Percentiles rank a stretch among this genome's conserved stretches.
phyloP scores from a whole-genome alignment of 2,797 vertebrate species.

The Myiothlypis coronata region DNA sequence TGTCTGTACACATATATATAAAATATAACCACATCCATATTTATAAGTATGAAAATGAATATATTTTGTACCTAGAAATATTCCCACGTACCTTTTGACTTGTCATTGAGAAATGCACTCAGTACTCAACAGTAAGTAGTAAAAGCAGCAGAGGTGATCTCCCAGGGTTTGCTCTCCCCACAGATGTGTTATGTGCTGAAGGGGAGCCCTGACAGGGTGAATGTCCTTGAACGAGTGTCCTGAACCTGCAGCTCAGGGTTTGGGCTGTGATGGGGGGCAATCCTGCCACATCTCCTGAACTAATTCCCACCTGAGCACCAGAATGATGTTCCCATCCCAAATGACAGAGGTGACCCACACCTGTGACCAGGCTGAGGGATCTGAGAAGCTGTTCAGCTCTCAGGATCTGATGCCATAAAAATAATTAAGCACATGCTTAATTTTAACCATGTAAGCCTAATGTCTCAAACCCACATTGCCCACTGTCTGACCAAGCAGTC shows the following conservation, averaged over 20 bases:
- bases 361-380: background rate
- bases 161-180: background rate
- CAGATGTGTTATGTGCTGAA: background rate
- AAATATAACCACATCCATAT: conserved; percentile 65
- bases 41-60: conserved; percentile 65
- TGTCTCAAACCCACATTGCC: background rate
- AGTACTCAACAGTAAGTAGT: background rate
- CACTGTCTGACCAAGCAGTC: background rate
- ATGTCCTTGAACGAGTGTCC: background rate
- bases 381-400: background rate
- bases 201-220: background rate
- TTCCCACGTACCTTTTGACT: conserved; percentile 21
- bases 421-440: background rate
- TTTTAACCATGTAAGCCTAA: background rate
- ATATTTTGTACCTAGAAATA: conserved; percentile 53
- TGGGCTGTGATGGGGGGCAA: background rate
- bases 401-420: background rate
- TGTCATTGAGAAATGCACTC: conserved; percentile 44
- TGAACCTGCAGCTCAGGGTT: background rate
- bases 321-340: background rate
- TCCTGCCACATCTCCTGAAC: background rate
- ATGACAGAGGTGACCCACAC: background rate
- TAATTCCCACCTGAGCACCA: background rate
- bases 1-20: conserved; percentile 56
- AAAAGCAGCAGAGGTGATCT: conserved; percentile 26